Evolutionary conservation across 2,888 invertebrate species (phyloP).

Genomic region (Capitulum mitella): DNA sequence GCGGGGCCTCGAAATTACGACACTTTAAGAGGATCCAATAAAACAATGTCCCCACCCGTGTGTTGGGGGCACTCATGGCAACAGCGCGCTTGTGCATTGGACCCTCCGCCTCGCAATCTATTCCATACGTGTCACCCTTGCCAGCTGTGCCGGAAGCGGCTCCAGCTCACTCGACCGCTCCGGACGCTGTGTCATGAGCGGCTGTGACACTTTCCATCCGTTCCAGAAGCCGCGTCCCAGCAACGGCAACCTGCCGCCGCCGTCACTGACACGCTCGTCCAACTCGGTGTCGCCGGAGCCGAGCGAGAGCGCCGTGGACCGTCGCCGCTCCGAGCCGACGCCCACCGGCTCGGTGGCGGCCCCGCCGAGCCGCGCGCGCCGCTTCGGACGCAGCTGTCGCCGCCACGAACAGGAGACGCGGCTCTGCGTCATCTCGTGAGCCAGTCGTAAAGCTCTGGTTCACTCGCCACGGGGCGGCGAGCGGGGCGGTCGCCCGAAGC

Average conservation of each 20-base stretch:
- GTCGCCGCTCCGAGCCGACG: background rate
- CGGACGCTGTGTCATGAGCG: too few relatives aligned
- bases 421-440: constrained; percentile 21
- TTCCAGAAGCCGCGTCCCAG: background rate
- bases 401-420: background rate
- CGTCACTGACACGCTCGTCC: background rate
- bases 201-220: background rate
- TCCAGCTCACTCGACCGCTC: background rate
- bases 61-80: too few relatives aligned
- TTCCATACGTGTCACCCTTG: too few relatives aligned
- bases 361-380: background rate
- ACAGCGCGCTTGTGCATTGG: too few relatives aligned
- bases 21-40: too few relatives aligned
- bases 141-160: too few relatives aligned
- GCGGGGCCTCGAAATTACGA: too few relatives aligned
- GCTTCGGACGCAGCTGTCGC: background rate
- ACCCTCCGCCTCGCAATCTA: too few relatives aligned
- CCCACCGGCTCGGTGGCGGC: background rate
- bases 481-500: too few relatives aligned
- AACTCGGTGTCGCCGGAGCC: background rate
- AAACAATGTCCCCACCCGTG: too few relatives aligned
- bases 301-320: background rate
- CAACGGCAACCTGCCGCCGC: background rate
- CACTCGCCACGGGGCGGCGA: too few relatives aligned
- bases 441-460: background rate